Percentiles rank a stretch among this genome's conserved stretches.
phyloP scores from a whole-genome alignment of 1,140 invertebrate species.

The Bombus superbus region DNA sequence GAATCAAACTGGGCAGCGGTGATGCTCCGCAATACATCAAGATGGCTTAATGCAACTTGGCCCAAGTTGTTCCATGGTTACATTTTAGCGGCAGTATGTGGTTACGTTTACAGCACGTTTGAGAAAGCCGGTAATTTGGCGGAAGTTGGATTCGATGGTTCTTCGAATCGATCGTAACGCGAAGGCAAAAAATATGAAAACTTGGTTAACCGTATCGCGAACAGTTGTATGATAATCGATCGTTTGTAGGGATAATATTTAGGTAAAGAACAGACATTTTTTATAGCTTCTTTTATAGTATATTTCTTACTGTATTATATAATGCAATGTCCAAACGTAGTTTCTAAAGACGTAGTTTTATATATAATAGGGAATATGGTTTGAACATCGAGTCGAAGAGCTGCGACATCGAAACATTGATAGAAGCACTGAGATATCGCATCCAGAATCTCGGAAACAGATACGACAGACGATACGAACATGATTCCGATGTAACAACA shows the following conservation, averaged over 20 bases:
- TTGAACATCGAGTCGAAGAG: too few species aligned
- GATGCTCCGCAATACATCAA: background rate
- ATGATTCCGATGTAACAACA: background rate
- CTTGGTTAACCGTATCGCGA: background rate
- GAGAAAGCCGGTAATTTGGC: background rate
- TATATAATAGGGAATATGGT: too few species aligned
- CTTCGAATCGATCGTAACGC: background rate
- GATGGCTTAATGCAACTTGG: background rate
- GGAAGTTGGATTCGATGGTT: background rate
- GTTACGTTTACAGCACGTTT: background rate
- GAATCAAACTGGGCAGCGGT: background rate
- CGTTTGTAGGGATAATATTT: background rate
- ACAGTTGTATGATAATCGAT: background rate
- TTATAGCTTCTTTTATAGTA: too few species aligned
- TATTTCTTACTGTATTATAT: too few species aligned
- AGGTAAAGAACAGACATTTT: too few species aligned
- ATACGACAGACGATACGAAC: background rate
- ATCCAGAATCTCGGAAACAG: background rate
- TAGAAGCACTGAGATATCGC: background rate
- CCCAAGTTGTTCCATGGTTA: background rate
- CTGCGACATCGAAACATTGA: background rate
- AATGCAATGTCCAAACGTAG: too few species aligned
- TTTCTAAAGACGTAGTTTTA: too few species aligned
- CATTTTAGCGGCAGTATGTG: background rate
- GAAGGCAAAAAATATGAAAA: background rate